Evolutionary conservation across 2,113 vertebrate species (phyloP).

Genomic region (Callaeas wilsoni): DNA sequence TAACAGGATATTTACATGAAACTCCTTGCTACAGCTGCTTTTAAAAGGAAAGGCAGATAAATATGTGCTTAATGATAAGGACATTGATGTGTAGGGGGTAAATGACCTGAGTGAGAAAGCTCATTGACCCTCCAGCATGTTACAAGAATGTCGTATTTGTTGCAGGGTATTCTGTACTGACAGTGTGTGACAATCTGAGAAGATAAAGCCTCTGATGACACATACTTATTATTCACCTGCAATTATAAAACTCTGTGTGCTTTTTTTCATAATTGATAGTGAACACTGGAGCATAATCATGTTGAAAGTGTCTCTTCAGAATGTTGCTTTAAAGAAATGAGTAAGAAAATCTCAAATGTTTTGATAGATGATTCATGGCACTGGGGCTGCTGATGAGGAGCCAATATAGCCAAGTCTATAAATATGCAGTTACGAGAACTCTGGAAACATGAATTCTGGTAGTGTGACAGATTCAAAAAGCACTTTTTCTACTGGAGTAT

Average conservation of each 20-base stretch:
- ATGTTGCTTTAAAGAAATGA: slow-evolving; percentile 25
- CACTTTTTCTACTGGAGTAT: not conserved
- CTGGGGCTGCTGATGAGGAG: slow-evolving; percentile 13
- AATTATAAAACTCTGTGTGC: not conserved
- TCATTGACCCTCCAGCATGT: not conserved
- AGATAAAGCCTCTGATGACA: not conserved
- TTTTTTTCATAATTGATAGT: slow-evolving; percentile 20
- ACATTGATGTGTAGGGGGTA: not conserved
- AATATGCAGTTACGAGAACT: slow-evolving; percentile 27
- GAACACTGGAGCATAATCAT: not conserved
- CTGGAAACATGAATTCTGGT: slow-evolving; percentile 13
- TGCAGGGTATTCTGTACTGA: not conserved
- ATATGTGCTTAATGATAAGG: not conserved
- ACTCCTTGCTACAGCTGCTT: not conserved
- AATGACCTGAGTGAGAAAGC: not conserved
- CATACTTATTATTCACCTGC: not conserved
- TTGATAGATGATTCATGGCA: slow-evolving; percentile 50
- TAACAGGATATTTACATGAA: not conserved
- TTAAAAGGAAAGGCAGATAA: not conserved
- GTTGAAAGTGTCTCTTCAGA: not conserved
- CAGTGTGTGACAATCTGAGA: not conserved
- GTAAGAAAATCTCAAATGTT: slow-evolving; percentile 48
- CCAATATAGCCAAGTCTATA: slow-evolving; percentile 15
- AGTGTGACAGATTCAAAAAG: slow-evolving; percentile 14
- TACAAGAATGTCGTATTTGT: not conserved